Conservation (phyloP, 2,113 vertebrate species). For the Paedocypris sp. region DNA sequence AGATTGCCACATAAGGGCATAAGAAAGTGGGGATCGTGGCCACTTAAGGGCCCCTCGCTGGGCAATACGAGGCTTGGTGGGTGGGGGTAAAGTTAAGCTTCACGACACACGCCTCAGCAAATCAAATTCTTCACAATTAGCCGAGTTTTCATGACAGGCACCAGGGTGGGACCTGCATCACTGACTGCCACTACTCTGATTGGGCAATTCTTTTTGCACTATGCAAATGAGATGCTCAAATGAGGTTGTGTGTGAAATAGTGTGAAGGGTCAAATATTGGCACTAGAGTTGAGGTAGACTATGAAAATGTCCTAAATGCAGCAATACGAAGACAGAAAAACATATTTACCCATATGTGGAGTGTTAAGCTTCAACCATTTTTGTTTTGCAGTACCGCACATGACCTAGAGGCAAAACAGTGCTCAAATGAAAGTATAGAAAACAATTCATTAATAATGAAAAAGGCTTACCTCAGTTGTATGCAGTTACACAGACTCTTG, state of each 20-base stretch:
- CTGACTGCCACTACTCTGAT: slow-evolving; percentile 77
- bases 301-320: background rate
- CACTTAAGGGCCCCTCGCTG: slow-evolving; percentile 36
- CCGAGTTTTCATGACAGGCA: slow-evolving; percentile 85
- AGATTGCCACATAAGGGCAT: background rate
- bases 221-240: slow-evolving; percentile 81
- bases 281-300: background rate
- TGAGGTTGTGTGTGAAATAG: slow-evolving; percentile 45
- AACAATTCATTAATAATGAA: too few relatives aligned
- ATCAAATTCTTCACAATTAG: slow-evolving; percentile 99
- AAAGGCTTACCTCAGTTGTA: background rate
- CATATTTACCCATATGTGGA: too few relatives aligned
- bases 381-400: background rate
- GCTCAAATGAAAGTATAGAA: background rate
- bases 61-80: slow-evolving; percentile 12
- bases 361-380: background rate
- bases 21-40: slow-evolving; percentile 40
- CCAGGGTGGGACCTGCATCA: slow-evolving; percentile 69
- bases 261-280: slow-evolving; percentile 13
- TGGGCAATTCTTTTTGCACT: slow-evolving; percentile 89
- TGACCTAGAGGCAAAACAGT: background rate
- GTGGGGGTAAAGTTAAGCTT: slow-evolving; percentile 40
- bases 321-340: too few relatives aligned
- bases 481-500: too few relatives aligned
- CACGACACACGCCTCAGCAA: slow-evolving; percentile 67